Evolutionary conservation across 2,797 vertebrate species (phyloP).

Genomic region (Lepilemur ruficaudatus): DNA sequence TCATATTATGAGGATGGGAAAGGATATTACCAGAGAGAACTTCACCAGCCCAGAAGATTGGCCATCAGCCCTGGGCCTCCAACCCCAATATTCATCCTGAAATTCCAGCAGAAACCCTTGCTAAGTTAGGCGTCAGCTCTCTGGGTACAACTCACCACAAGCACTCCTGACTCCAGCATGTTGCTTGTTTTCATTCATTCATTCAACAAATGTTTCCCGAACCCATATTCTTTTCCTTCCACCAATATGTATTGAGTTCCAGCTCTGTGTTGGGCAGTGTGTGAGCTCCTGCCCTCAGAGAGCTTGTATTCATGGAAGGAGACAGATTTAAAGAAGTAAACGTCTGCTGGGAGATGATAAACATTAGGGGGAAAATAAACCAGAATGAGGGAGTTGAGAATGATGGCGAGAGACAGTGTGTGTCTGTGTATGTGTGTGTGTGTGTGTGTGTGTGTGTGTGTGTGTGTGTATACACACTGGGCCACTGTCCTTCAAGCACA

Average conservation of each 20-base stretch:
- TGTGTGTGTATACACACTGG: neutral
- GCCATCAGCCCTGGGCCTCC: neutral
- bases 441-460: neutral
- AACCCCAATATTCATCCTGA: neutral
- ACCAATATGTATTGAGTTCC: neutral
- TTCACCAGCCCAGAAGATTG: neutral
- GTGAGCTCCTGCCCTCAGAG: neutral
- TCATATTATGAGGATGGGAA: neutral
- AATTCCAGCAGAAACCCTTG: neutral
- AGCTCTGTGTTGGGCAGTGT: neutral
- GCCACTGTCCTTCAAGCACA: neutral
- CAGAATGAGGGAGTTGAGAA: neutral
- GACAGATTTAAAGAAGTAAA: neutral
- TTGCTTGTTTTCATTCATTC: neutral
- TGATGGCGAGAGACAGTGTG: neutral
- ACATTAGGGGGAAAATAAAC: neutral
- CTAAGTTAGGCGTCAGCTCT: neutral
- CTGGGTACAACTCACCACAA: accelerated
- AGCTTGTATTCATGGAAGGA: neutral
- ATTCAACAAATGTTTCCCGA: neutral
- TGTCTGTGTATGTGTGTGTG: neutral
- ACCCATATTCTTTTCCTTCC: neutral
- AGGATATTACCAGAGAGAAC: neutral
- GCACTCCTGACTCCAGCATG: neutral
- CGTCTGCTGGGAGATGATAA: neutral